Conservation (phyloP, 2,888 invertebrate genomes). For the Caenorhabditis wallacei region DNA sequence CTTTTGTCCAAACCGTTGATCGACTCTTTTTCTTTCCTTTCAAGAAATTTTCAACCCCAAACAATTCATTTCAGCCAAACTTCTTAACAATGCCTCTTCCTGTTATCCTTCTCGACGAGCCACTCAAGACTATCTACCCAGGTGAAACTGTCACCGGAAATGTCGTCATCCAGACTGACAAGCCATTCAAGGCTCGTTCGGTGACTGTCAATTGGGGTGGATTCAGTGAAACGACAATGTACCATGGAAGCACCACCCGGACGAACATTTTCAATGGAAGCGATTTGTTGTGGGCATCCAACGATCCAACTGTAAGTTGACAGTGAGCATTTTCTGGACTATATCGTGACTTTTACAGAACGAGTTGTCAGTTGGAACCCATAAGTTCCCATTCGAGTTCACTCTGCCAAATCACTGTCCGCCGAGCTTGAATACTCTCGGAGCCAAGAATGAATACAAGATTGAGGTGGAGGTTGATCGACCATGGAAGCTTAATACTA, state of each 20-base stretch:
- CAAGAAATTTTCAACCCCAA: too few relatives aligned
- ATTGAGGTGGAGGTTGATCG: slow-evolving; percentile 3
- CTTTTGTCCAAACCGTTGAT: too few relatives aligned
- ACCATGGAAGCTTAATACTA: neutral
- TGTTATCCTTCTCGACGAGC: neutral
- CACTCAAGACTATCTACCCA: neutral
- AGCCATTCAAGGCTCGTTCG: neutral
- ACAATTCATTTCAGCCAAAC: too few relatives aligned
- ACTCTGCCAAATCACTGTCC: neutral
- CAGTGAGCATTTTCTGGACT: neutral
- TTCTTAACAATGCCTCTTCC: too few relatives aligned
- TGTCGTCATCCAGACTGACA: neutral
- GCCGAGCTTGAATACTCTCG: neutral
- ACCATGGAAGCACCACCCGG: neutral
- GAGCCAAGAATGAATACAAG: neutral
- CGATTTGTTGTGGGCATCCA: neutral
- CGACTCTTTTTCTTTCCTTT: too few relatives aligned
- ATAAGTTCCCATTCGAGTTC: neutral
- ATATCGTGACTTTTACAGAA: neutral
- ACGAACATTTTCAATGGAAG: neutral
- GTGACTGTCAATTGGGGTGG: neutral
- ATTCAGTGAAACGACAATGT: neutral
- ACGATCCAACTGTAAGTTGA: neutral
- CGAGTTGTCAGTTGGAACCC: neutral
- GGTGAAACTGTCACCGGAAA: slow-evolving; percentile 11